Percentiles rank a stretch among this genome's conserved stretches.
Evolutionary conservation across 2,888 invertebrate species (phyloP).

Genomic region (Callyntrura sp.): DNA sequence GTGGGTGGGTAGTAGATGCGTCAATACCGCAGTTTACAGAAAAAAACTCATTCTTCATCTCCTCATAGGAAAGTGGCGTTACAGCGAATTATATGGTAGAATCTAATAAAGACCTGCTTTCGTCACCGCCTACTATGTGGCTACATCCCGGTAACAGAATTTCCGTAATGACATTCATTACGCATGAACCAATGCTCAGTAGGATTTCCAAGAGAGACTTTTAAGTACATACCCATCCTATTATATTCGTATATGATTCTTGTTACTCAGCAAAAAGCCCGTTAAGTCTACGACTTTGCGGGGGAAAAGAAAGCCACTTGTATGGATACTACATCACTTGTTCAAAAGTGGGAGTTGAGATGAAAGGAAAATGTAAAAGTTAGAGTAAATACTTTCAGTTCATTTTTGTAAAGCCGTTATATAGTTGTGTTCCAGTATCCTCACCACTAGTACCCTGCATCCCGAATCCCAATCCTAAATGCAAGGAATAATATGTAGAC

Average conservation of each 20-base stretch:
- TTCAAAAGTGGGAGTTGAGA: not conserved
- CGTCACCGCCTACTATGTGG: too few species aligned
- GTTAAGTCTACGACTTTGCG: not conserved
- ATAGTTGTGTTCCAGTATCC: too few species aligned
- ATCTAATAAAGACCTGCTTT: too few species aligned
- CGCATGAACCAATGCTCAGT: slow-evolving; percentile 25
- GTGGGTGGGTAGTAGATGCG: not conserved
- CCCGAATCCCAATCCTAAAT: not conserved
- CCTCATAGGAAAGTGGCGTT: not conserved
- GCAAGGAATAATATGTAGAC: not conserved
- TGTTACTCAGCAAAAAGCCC: not conserved
- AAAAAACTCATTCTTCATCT: not conserved
- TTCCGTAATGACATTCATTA: slow-evolving; percentile 28
- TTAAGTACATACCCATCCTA: slow-evolving; percentile 25
- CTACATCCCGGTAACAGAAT: not conserved
- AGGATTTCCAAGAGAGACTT: slow-evolving; percentile 17
- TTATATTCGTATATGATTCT: slow-evolving; percentile 11
- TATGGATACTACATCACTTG: too few species aligned
- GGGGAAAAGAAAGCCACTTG: too few species aligned
- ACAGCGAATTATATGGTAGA: too few species aligned
- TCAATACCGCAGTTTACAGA: not conserved
- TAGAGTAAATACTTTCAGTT: not conserved
- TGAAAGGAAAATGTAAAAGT: not conserved
- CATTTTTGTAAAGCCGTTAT: not conserved
- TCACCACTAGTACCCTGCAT: too few species aligned